A percentile compares a stretch with the other conserved stretches of the same genome.
These are phyloP conservation scores for Acanthis flammea DNA, from an alignment of 2,797 vertebrate genomes.

Conservation along the genomic window DNA sequence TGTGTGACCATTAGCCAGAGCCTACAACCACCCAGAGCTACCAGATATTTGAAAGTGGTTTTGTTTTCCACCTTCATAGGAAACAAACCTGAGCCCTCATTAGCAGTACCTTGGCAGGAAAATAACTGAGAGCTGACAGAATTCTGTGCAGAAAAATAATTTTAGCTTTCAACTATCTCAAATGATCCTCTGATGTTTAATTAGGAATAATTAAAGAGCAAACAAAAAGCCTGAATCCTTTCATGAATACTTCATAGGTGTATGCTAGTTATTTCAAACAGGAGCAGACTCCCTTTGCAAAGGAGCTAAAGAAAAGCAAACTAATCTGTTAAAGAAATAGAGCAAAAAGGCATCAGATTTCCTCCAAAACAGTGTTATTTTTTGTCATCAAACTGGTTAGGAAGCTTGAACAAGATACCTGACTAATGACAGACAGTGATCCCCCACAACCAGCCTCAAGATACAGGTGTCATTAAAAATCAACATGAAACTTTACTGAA, in stretches of 20 bases:
- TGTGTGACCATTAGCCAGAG: not conserved
- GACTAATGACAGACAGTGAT: not conserved
- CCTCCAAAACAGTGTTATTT: not conserved
- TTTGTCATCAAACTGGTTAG: not conserved
- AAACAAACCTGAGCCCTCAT: not conserved
- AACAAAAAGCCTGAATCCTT: not conserved
- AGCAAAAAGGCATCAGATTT: not conserved
- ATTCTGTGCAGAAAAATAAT: not conserved
- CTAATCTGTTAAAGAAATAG: not conserved
- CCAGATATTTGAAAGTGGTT: not conserved
- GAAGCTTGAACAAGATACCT: not conserved
- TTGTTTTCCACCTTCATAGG: not conserved
- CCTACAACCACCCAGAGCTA: not conserved
- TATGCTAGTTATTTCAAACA: not conserved
- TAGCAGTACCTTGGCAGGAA: not conserved
- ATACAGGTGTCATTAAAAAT: not conserved
- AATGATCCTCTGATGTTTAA: not conserved
- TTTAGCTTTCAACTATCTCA: not conserved
- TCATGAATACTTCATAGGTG: not conserved
- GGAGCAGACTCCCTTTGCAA: not conserved
- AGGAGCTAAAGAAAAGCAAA: not conserved
- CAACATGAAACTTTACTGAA: not conserved
- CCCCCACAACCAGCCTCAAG: not conserved
- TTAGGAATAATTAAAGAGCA: constrained; percentile 29
- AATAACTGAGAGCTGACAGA: not conserved